Percentiles rank a stretch among this genome's conserved stretches.
phyloP scores from a whole-genome alignment of 1,140 invertebrate genomes.

The Hirudo medicinalis region DNA sequence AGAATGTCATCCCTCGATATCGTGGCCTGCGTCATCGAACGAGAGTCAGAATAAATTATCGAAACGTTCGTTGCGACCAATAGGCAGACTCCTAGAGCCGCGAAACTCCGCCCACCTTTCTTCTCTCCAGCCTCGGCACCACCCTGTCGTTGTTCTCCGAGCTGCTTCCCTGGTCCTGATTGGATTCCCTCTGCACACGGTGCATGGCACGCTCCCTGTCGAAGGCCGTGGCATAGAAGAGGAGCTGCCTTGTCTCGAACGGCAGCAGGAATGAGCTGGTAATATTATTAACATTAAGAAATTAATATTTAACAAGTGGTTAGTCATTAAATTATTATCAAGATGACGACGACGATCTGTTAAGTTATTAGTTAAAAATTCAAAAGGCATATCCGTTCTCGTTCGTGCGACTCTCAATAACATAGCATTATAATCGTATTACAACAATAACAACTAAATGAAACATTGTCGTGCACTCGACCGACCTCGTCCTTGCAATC shows the following conservation, averaged over 20 bases:
- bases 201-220: constrained; percentile 77
- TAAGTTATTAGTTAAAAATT: not conserved
- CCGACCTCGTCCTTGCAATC: constrained; percentile 73
- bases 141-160: constrained; percentile 58
- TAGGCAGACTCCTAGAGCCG: not conserved
- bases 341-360: too few species aligned
- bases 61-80: too few species aligned
- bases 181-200: constrained; percentile 50
- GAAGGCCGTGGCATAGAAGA: constrained; percentile 91
- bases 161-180: constrained; percentile 38
- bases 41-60: not conserved
- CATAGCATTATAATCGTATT: not conserved
- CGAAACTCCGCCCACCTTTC: constrained; percentile 39
- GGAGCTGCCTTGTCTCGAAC: constrained; percentile 83
- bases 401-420: too few species aligned
- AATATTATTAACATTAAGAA: too few species aligned
- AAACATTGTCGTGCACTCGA: constrained; percentile 19
- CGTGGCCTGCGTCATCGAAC: constrained; percentile 53
- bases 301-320: not conserved
- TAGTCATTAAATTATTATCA: too few species aligned
- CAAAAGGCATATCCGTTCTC: not conserved
- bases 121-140: constrained; percentile 76
- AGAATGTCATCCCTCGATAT: constrained; percentile 83
- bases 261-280: constrained; percentile 79
- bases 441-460: not conserved